These are phyloP conservation scores for Riptortus pedestris DNA, from an alignment of 1,140 invertebrate genomes.

Conservation along the genomic window DNA sequence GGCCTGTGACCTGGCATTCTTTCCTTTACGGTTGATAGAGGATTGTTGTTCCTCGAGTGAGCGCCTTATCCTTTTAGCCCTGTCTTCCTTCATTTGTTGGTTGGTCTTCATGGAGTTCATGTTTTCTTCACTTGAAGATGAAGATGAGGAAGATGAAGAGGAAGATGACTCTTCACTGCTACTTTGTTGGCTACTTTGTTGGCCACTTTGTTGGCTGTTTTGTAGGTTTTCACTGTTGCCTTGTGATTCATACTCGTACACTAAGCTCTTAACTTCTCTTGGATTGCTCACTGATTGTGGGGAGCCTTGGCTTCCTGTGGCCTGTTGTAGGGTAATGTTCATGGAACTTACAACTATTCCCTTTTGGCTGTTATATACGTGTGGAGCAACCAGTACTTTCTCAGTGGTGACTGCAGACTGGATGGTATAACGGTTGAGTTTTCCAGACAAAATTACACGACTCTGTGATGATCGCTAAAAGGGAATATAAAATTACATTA, in stretches of 20 bases:
- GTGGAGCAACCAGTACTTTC: slow-evolving; percentile 29
- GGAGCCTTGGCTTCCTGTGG: slow-evolving; percentile 24
- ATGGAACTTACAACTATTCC: slow-evolving; percentile 29
- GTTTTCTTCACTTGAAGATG: background rate
- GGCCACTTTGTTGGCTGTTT: background rate
- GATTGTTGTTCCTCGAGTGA: background rate
- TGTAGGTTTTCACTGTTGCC: slow-evolving; percentile 21
- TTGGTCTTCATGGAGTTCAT: background rate
- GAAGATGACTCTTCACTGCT: background rate
- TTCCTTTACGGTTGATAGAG: background rate
- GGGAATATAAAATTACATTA: slow-evolving; percentile 7
- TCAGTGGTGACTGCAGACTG: slow-evolving; percentile 33
- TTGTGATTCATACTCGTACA: slow-evolving; percentile 32
- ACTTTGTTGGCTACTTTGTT: background rate
- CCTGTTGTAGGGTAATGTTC: slow-evolving; percentile 30
- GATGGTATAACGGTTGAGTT: slow-evolving; percentile 29
- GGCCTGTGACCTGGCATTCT: background rate
- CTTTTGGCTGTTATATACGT: slow-evolving; percentile 29
- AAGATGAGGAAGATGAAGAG: slow-evolving; percentile 14
- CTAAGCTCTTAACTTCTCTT: slow-evolving; percentile 25
- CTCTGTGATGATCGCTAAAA: slow-evolving; percentile 31
- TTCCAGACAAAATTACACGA: slow-evolving; percentile 32
- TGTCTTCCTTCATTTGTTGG: background rate
- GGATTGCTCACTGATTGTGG: slow-evolving; percentile 20
- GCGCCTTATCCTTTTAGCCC: background rate